These are phyloP conservation scores for Antennarius striatus DNA, from an alignment of 2,113 vertebrate genomes.

Conservation along the genomic window DNA sequence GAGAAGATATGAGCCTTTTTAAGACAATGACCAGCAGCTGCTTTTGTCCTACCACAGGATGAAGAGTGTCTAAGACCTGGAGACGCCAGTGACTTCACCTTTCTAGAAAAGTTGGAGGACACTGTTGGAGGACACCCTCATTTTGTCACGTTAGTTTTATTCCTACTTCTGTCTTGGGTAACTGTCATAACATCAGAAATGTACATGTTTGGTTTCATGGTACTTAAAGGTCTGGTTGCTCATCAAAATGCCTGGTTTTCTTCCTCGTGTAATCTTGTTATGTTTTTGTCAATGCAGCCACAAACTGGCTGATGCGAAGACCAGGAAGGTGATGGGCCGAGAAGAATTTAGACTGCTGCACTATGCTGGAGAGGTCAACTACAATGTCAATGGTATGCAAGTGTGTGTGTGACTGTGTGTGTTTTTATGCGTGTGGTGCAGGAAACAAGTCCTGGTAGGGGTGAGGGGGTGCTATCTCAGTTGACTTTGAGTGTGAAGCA, in stretches of 20 bases:
- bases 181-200: background rate
- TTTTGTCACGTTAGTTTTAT: slow-evolving; percentile 90
- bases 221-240: no score
- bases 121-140: slow-evolving; percentile 92
- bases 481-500: no score
- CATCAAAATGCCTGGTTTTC: no score
- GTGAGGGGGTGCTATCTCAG: no score
- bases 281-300: slow-evolving; percentile 79
- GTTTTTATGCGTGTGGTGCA: background rate
- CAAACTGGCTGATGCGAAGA: slow-evolving; percentile 95
- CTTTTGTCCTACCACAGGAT: slow-evolving; percentile 77
- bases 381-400: slow-evolving; percentile 87
- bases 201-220: background rate
- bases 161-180: background rate
- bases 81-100: slow-evolving; percentile 93
- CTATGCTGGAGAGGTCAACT: slow-evolving; percentile 97
- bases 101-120: slow-evolving; percentile 94
- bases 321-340: slow-evolving; percentile 89
- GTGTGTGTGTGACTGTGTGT: slow-evolving; percentile 8
- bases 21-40: background rate
- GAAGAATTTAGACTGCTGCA: slow-evolving; percentile 94
- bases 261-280: background rate
- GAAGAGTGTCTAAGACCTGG: slow-evolving; percentile 96
- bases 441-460: background rate
- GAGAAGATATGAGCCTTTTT: background rate